These are phyloP conservation scores for Euphysa ruthae DNA, from an alignment of 30 jellyfish, hydroid and myxozoan species.

Conservation along the genomic window DNA sequence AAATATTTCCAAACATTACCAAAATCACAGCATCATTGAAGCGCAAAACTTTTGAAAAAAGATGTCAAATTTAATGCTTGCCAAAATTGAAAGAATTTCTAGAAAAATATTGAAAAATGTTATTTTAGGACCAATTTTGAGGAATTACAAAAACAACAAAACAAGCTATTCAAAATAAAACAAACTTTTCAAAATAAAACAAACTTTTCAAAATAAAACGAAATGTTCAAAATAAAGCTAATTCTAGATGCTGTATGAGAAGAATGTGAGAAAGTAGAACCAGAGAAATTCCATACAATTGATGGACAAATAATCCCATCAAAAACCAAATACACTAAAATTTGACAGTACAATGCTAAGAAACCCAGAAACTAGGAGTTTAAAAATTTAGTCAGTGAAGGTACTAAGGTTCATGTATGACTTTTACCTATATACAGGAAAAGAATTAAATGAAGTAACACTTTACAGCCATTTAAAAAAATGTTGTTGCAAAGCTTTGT, in stretches of 20 bases:
- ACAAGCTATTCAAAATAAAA: no score
- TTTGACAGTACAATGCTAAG: constrained; percentile 61
- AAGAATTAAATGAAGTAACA: constrained; percentile 3
- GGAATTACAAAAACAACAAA: no score
- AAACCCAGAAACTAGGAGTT: constrained; percentile 59
- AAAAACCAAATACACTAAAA: constrained; percentile 32
- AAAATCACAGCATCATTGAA: no score
- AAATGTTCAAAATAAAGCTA: constrained; percentile 34
- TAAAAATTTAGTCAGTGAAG: constrained; percentile 55
- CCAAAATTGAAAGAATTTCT: no score
- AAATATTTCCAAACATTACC: no score
- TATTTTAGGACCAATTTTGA: no score
- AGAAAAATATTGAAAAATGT: no score
- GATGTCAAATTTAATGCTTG: no score
- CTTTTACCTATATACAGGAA: constrained; percentile 47
- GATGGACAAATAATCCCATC: constrained; percentile 63
- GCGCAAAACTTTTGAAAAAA: no score
- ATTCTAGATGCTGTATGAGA: constrained; percentile 14
- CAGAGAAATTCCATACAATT: constrained; percentile 41
- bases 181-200: no score
- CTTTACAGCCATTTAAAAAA: constrained; percentile 25
- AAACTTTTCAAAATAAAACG: no score
- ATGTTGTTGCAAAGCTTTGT: constrained; percentile 48
- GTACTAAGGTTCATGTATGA: constrained; percentile 46
- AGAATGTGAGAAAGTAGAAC: constrained; percentile 13